These are phyloP conservation scores for Chymomyza costata DNA, from an alignment of 1,140 invertebrate genomes.

Conservation along the genomic window DNA sequence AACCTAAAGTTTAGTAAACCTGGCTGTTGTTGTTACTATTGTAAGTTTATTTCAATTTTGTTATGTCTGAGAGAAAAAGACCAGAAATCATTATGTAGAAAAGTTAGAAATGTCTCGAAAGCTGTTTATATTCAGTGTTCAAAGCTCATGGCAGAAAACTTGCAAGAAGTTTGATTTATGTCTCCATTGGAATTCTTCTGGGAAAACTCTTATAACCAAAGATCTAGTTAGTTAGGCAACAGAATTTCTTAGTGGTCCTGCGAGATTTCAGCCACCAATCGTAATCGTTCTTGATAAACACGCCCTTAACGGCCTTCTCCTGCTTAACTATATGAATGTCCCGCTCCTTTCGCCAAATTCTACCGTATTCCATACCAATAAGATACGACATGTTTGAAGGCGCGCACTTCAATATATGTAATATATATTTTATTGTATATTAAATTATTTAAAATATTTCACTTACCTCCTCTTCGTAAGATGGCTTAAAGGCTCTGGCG, in stretches of 20 bases:
- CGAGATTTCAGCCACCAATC: slow-evolving; percentile 52
- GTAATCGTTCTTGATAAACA: slow-evolving; percentile 55
- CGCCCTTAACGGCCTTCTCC: slow-evolving; percentile 16
- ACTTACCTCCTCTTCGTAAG: slow-evolving; percentile 39
- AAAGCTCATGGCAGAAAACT: too few relatives aligned
- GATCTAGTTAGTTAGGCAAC: too few relatives aligned
- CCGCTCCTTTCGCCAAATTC: slow-evolving; percentile 53
- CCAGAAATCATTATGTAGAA: too few relatives aligned
- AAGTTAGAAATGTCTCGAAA: too few relatives aligned
- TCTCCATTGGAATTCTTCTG: too few relatives aligned
- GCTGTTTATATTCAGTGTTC: too few relatives aligned
- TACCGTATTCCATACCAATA: slow-evolving; percentile 47
- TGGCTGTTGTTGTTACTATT: too few relatives aligned
- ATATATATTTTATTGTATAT: neutral
- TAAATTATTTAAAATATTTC: neutral
- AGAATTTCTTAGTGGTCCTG: slow-evolving; percentile 35
- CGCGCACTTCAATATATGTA: slow-evolving; percentile 2
- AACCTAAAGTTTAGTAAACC: too few relatives aligned
- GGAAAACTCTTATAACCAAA: too few relatives aligned
- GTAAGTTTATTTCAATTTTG: too few relatives aligned
- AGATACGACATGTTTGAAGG: slow-evolving; percentile 29
- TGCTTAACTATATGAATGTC: slow-evolving; percentile 21
- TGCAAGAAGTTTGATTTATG: too few relatives aligned
- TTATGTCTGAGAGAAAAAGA: too few relatives aligned
- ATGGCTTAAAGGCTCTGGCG: slow-evolving; percentile 25